Evolutionary conservation across 2,797 vertebrate species (phyloP).

Genomic region (Coccyzus lansbergi): DNA sequence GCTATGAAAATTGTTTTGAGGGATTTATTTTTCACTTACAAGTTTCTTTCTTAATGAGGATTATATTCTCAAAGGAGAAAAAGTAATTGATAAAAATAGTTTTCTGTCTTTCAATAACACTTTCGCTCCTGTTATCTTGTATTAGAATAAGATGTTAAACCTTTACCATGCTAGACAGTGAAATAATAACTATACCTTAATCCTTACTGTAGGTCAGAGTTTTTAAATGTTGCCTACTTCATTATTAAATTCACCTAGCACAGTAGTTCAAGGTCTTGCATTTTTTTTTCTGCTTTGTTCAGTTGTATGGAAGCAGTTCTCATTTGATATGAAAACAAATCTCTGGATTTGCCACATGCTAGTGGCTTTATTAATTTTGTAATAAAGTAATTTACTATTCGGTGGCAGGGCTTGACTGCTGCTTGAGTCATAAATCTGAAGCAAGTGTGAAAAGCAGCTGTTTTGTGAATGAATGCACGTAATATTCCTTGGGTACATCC

Average conservation of each 20-base stretch:
- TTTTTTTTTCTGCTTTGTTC: not conserved
- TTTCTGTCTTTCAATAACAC: slow-evolving; percentile 17
- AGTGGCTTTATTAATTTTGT: not conserved
- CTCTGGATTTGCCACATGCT: not conserved
- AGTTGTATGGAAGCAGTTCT: not conserved
- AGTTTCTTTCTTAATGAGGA: slow-evolving; percentile 41
- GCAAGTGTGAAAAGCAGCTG: not conserved
- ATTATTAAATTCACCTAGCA: not conserved
- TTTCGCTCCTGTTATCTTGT: slow-evolving; percentile 16
- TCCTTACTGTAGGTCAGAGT: not conserved
- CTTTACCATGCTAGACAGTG: not conserved
- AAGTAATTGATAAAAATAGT: slow-evolving; percentile 58
- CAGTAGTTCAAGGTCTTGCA: not conserved
- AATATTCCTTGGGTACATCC: not conserved
- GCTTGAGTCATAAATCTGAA: not conserved
- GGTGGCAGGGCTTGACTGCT: not conserved
- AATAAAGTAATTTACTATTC: not conserved
- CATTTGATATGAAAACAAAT: not conserved
- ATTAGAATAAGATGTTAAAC: slow-evolving; percentile 32
- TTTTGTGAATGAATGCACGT: not conserved
- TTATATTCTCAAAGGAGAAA: slow-evolving; percentile 51
- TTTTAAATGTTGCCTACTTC: not conserved
- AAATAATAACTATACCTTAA: slow-evolving; percentile 13
- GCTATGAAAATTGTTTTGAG: slow-evolving; percentile 58
- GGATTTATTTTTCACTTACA: slow-evolving; percentile 53